Evolutionary conservation across 35 echinoderm and acorn worm species (phyloP).

Genomic region (Chiridota heheva): DNA sequence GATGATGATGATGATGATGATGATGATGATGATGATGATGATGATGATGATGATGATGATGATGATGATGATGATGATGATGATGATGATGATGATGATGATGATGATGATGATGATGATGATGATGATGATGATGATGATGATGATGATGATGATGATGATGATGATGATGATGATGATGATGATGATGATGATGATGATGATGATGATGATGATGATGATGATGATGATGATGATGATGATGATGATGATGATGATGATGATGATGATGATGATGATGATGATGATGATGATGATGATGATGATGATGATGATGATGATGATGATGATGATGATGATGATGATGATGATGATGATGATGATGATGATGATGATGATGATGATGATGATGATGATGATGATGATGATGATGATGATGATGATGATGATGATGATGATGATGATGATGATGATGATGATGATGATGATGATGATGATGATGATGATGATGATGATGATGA

Average conservation of each 20-base stretch:
- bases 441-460: background rate
- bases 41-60: constrained; percentile 6
- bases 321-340: background rate
- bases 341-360: background rate
- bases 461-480: constrained; percentile 36
- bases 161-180: background rate
- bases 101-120: background rate
- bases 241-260: background rate
- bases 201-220: background rate
- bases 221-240: background rate
- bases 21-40: constrained; percentile 6
- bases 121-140: background rate
- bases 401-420: background rate
- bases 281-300: background rate
- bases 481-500: constrained; percentile 59
- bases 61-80: constrained; percentile 6
- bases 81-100: background rate
- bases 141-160: background rate
- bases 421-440: background rate
- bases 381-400: background rate
- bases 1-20: background rate
- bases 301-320: background rate
- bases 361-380: background rate
- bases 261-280: background rate
- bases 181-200: background rate